These are phyloP conservation scores for Linepithema humile DNA, from an alignment of 1,140 invertebrate genomes.

Conservation along the genomic window DNA sequence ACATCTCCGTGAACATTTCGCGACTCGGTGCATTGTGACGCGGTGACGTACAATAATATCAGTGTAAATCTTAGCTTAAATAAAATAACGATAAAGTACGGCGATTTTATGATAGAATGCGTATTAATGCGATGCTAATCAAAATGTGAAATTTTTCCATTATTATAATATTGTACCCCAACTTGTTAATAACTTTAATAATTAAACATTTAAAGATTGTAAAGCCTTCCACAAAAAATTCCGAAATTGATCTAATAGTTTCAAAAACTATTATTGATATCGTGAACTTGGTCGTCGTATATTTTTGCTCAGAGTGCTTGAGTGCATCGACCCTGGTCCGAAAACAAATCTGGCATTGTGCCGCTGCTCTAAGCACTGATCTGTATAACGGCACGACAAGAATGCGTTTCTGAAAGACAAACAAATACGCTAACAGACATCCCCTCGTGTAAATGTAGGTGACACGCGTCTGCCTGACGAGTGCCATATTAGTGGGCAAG, in stretches of 20 bases:
- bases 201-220: too few species aligned
- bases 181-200: neutral
- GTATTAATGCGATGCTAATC: neutral
- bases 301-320: neutral
- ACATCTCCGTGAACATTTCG: neutral
- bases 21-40: neutral
- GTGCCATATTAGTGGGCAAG: constrained; percentile 46
- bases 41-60: neutral
- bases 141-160: neutral
- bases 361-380: neutral
- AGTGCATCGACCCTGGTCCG: constrained; percentile 34
- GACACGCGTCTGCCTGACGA: constrained; percentile 24
- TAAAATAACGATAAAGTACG: neutral
- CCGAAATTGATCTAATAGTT: neutral
- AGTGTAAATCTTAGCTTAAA: neutral
- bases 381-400: constrained; percentile 12
- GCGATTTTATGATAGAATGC: neutral
- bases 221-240: too few species aligned
- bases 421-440: constrained; percentile 20
- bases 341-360: constrained; percentile 46
- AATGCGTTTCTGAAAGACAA: constrained; percentile 19
- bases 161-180: neutral
- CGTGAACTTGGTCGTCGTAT: constrained; percentile 32
- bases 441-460: constrained; percentile 48
- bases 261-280: neutral